Evolutionary conservation across 1,140 invertebrate species (phyloP), one percentile per base, ranked within the genome.

Genomic region (Cheumatopsyche charites): DNA sequence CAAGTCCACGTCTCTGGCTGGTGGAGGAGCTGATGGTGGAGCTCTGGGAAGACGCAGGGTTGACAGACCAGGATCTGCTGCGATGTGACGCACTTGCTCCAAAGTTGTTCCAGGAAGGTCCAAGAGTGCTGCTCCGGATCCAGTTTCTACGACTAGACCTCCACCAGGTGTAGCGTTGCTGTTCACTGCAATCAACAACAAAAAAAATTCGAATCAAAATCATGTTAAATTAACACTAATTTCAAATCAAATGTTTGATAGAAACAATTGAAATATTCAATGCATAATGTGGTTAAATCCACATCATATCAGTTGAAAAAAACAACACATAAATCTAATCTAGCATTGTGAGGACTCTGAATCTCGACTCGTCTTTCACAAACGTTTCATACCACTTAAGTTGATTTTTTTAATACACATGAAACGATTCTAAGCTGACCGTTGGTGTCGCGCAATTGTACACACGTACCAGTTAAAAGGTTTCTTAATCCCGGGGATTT

Each of bases 31-130:
- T n/a, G 82, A 82, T 66, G 77, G 78, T 13, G 81, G 77, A 4
- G 84, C 81, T n/a, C 87, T 86, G 21, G 88, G 87, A 11, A 90
- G 79, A 61, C 88, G 84, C 15, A 90, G 82, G 13, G 88, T 89
- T 71, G 89, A 89, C 15, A 89, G 83, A 15, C 89, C 89, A 1
- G 89, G 88, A 74, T 89, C 87, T 41, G 86, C 84, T 23, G 88
- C 87, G 76, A 88, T 88, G 76, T 88, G 88, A 65, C 88, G 87
- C 70, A 90, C 86, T 78, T 89, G 88, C 41, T 89, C 88, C 25
- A 90, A 83, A 58, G 89, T 87, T 67, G 87, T 82, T 0, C 87
- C 83, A 1, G 88, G 88, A 43, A 89, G 85, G 73, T 89, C 88
- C 13, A 89, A 86, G 36, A 90, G 88, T 11, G 88, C 87, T 1